Percentiles rank a stretch among this genome's conserved stretches.
phyloP scores from a whole-genome alignment of 2,113 vertebrate species.

The Balaeniceps rex region DNA sequence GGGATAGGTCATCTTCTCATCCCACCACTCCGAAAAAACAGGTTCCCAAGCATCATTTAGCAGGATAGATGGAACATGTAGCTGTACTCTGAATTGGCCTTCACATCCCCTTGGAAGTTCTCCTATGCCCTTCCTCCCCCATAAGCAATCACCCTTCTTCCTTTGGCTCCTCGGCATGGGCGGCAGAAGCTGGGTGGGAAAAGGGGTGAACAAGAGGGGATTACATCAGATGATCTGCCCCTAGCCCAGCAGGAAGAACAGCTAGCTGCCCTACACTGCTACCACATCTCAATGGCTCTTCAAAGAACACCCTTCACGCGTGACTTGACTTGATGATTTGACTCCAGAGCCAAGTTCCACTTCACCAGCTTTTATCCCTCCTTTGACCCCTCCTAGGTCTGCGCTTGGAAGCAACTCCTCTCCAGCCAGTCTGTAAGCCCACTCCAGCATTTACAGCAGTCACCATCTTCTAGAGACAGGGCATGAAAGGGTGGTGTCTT shows the following conservation, averaged over 20 bases:
- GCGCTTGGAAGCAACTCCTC: neutral
- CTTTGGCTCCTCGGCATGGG: fast-evolving
- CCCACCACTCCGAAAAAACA: neutral
- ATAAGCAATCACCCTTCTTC: neutral
- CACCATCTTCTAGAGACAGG: neutral
- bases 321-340: neutral
- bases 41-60: neutral
- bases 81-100: neutral
- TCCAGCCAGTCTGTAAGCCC: neutral
- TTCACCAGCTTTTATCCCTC: neutral
- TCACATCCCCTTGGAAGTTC: neutral
- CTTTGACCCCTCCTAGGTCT: neutral
- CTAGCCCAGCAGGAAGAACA: neutral
- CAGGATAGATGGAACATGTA: neutral
- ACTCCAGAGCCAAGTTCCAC: neutral
- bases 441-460: neutral
- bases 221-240: neutral
- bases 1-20: neutral
- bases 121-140: neutral
- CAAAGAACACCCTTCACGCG: neutral
- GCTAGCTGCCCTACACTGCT: neutral
- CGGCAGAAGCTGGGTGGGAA: neutral
- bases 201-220: neutral
- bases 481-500: neutral
- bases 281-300: neutral